These are phyloP conservation scores for Eurytoma californica DNA, from an alignment of 2,888 invertebrate genomes.

Conservation along the genomic window DNA sequence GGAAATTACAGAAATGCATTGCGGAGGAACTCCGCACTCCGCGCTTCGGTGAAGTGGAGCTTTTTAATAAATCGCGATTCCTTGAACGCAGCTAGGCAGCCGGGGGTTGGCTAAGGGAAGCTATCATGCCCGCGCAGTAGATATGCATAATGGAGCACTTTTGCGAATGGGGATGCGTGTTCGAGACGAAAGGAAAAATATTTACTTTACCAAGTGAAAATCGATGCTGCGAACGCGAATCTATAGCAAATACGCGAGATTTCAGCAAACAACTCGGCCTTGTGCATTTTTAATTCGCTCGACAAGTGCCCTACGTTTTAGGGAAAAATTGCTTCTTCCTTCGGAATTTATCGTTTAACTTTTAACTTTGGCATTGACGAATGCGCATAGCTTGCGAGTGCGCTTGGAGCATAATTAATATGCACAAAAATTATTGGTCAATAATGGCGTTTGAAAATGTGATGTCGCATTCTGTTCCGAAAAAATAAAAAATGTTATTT, in stretches of 20 bases:
- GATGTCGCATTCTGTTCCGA: no score
- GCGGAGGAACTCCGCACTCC: background rate
- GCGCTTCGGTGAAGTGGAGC: slow-evolving; percentile 32
- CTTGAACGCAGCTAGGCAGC: background rate
- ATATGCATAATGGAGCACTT: slow-evolving; percentile 45
- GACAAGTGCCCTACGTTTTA: background rate
- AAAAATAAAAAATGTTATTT: no score
- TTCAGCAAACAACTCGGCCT: slow-evolving; percentile 18
- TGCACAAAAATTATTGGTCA: no score
- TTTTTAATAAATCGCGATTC: slow-evolving; percentile 53
- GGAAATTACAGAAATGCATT: slow-evolving; percentile 54
- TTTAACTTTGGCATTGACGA: background rate
- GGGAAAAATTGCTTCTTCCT: no score
- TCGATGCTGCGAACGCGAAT: slow-evolving; percentile 29
- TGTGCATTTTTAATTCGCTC: slow-evolving; percentile 4
- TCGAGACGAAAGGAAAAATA: slow-evolving; percentile 41
- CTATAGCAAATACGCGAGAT: slow-evolving; percentile 17
- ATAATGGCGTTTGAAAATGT: no score
- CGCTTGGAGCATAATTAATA: background rate
- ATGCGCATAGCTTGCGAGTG: background rate
- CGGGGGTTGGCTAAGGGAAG: background rate
- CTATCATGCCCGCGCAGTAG: background rate
- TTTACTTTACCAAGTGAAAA: slow-evolving; percentile 44
- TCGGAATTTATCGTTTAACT: no score
- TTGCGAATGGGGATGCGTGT: background rate